Percentiles rank a stretch among this genome's conserved stretches.
phyloP scores from a whole-genome alignment of 2,113 vertebrate genomes.

The Pachyramphus minor region DNA sequence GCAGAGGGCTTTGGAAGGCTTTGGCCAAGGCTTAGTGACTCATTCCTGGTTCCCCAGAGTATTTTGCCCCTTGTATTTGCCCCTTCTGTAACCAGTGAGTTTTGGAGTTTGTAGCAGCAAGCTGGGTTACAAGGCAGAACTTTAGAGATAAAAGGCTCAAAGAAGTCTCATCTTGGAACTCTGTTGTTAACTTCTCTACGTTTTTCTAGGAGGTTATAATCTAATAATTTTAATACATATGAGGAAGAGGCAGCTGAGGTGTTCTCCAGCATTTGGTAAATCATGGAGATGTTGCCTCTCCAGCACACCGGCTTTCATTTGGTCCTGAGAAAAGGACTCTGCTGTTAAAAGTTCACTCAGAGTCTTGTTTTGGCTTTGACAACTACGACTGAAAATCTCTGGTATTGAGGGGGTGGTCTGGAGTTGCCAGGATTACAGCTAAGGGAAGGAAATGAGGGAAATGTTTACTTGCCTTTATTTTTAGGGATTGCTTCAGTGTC shows the following conservation, averaged over 20 bases:
- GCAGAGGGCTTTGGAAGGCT: not conserved
- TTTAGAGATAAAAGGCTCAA: not conserved
- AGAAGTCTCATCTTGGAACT: not conserved
- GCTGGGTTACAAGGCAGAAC: not conserved
- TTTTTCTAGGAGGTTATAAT: not conserved
- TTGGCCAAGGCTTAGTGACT: not conserved
- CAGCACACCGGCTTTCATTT: not conserved
- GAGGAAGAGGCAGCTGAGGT: not conserved
- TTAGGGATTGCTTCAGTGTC: not conserved
- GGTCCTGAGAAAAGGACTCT: not conserved
- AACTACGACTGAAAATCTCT: not conserved
- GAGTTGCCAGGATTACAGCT: not conserved
- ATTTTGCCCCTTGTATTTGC: not conserved
- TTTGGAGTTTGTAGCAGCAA: not conserved
- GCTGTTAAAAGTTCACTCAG: not conserved
- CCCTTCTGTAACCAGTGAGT: not conserved
- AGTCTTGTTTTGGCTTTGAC: not conserved
- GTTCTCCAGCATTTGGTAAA: not conserved
- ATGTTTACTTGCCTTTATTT: not conserved
- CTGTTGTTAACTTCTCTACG: not conserved
- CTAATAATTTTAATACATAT: rapidly evolving
- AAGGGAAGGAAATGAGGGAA: not conserved
- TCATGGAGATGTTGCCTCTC: not conserved
- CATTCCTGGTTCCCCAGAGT: not conserved
- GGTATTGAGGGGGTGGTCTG: not conserved